These are phyloP conservation scores for Pogoniulus pusillus DNA, from an alignment of 2,797 vertebrate genomes.

Conservation along the genomic window DNA sequence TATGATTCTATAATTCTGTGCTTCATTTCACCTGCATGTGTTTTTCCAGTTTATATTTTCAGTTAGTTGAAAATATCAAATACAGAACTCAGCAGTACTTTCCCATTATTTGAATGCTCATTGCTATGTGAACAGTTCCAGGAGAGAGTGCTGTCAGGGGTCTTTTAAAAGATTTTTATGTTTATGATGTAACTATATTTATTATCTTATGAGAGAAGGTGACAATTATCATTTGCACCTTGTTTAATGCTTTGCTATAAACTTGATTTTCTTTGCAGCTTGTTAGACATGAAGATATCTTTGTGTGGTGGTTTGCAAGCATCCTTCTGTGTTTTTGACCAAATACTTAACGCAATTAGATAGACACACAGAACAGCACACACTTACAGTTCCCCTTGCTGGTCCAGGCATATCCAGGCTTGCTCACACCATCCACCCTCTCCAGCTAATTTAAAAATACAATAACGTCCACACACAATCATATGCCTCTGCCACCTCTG, in stretches of 20 bases:
- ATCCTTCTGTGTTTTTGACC: not conserved
- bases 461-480: not conserved
- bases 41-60: conserved; percentile 41
- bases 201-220: conserved; percentile 17
- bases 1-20: not conserved
- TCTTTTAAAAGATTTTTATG: conserved; percentile 46
- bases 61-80: conserved; percentile 42
- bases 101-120: not conserved
- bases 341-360: not conserved
- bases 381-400: conserved; percentile 34
- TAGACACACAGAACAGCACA: not conserved
- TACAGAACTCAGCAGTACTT: conserved; percentile 17
- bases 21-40: not conserved
- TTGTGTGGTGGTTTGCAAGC: not conserved
- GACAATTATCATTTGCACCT: conserved; percentile 40
- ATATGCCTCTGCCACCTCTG: rapidly evolving
- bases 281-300: not conserved
- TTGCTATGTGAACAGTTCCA: conserved; percentile 60
- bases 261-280: not conserved
- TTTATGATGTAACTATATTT: conserved; percentile 48
- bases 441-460: not conserved
- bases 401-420: conserved; percentile 9
- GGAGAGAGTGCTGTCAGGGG: not conserved
- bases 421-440: not conserved
- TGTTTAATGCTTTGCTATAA: conserved; percentile 40